Evolutionary conservation across 2,797 vertebrate species (phyloP).

Genomic region (Scleropages formosus): DNA sequence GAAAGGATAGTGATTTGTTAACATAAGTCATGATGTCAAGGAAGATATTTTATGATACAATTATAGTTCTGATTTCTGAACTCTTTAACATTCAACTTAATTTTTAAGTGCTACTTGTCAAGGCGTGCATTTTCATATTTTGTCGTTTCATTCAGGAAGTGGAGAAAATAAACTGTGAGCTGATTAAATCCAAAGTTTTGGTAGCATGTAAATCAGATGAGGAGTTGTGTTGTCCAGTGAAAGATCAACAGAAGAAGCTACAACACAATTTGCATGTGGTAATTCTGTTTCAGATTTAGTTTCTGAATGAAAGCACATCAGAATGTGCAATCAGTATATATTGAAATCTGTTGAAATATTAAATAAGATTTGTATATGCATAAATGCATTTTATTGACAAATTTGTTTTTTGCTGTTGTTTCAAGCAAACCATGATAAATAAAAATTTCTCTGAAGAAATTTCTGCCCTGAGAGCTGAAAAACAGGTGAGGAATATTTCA

Average conservation of each 20-base stretch:
- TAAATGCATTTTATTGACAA: constrained; percentile 11
- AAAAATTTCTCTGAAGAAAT: constrained; percentile 75
- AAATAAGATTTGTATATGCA: neutral
- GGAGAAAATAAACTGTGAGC: constrained; percentile 74
- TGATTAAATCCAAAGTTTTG: constrained; percentile 79
- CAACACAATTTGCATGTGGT: constrained; percentile 79
- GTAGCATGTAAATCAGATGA: constrained; percentile 67
- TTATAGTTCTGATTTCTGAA: constrained; percentile 12
- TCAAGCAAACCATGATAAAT: constrained; percentile 79
- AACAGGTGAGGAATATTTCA: constrained; percentile 67
- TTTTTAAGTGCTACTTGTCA: neutral
- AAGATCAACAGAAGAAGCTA: constrained; percentile 78
- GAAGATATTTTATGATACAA: constrained; percentile 5
- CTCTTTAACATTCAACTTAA: constrained; percentile 7
- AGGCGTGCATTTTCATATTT: neutral
- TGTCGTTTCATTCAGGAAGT: constrained; percentile 71
- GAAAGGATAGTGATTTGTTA: constrained; percentile 21
- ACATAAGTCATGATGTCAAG: neutral
- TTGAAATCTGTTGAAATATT: neutral
- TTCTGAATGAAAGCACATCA: neutral
- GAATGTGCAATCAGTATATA: neutral
- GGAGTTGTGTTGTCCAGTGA: constrained; percentile 65
- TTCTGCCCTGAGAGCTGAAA: constrained; percentile 69
- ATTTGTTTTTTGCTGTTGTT: constrained; percentile 21
- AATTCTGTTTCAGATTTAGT: neutral